Evolutionary conservation across 2,797 vertebrate genomes (phyloP).

Genomic region (Podarcis siculus): DNA sequence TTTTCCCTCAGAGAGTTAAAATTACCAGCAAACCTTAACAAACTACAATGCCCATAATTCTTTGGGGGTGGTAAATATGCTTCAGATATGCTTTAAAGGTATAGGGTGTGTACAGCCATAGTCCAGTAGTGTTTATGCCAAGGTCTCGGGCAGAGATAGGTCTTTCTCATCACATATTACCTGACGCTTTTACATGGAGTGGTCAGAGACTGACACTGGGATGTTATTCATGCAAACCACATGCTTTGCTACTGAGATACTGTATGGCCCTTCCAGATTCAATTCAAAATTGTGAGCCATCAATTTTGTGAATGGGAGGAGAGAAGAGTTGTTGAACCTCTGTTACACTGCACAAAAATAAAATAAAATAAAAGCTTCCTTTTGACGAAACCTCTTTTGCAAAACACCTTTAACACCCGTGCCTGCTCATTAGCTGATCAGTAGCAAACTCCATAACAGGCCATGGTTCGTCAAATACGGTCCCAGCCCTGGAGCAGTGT

Average conservation of each 20-base stretch:
- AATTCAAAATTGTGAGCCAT: not conserved
- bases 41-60: too few species aligned
- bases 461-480: conserved; percentile 46
- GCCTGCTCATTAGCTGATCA: conserved; percentile 34
- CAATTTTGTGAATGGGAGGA: too few species aligned
- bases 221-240: not conserved
- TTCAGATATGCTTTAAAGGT: too few species aligned
- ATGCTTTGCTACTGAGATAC: not conserved
- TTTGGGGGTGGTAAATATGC: too few species aligned
- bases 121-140: not conserved
- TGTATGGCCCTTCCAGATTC: not conserved
- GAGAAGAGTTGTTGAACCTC: not conserved
- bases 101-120: too few species aligned
- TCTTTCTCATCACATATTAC: not conserved
- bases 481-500: conserved; percentile 15
- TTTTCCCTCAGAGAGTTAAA: too few species aligned
- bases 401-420: conserved; percentile 37
- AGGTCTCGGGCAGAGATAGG: not conserved
- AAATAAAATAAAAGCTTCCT: accelerated
- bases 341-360: not conserved
- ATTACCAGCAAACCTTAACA: too few species aligned
- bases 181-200: not conserved
- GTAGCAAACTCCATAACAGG: conserved; percentile 19
- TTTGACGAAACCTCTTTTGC: conserved; percentile 29
- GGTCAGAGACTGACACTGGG: not conserved